Percentiles rank a stretch among this genome's conserved stretches.
Conservation (phyloP, 2,888 invertebrate species). For the Globia sparganii region DNA sequence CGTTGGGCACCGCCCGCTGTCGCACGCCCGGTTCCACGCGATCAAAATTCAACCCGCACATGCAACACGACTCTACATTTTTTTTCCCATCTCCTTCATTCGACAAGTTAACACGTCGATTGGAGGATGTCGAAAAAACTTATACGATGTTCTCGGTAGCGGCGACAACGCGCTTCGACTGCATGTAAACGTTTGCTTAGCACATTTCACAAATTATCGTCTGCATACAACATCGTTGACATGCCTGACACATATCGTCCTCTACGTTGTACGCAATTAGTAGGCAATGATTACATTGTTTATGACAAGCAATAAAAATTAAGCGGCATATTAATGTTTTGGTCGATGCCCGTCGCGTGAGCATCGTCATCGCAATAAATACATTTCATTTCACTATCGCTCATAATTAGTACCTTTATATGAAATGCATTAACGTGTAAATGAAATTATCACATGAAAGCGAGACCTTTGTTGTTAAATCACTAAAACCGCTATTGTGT, state of each 20-base stretch:
- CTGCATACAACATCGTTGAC: constrained; percentile 65
- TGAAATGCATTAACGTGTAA: constrained; percentile 73
- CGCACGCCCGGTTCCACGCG: constrained; percentile 67
- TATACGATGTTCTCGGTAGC: constrained; percentile 72
- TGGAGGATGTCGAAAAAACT: constrained; percentile 81
- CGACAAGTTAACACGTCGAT: constrained; percentile 80
- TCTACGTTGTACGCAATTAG: constrained; percentile 70
- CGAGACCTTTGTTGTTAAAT: constrained; percentile 71
- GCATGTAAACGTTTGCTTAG: constrained; percentile 77
- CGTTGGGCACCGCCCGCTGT: constrained; percentile 59
- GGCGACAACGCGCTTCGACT: constrained; percentile 63
- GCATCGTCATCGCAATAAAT: constrained; percentile 72
- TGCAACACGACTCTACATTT: constrained; percentile 73
- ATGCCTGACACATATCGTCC: constrained; percentile 64
- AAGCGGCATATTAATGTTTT: constrained; percentile 66
- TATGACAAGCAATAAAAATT: constrained; percentile 69
- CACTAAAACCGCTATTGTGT: constrained; percentile 74
- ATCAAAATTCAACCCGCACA: constrained; percentile 81
- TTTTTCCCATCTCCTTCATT: constrained; percentile 78
- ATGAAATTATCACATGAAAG: constrained; percentile 77
- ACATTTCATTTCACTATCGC: constrained; percentile 72
- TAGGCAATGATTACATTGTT: constrained; percentile 70
- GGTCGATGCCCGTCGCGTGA: constrained; percentile 70
- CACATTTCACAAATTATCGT: constrained; percentile 72
- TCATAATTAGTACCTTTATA: constrained; percentile 69